Conservation (phyloP, 2,797 vertebrate species). For the Gouania willdenowi region DNA sequence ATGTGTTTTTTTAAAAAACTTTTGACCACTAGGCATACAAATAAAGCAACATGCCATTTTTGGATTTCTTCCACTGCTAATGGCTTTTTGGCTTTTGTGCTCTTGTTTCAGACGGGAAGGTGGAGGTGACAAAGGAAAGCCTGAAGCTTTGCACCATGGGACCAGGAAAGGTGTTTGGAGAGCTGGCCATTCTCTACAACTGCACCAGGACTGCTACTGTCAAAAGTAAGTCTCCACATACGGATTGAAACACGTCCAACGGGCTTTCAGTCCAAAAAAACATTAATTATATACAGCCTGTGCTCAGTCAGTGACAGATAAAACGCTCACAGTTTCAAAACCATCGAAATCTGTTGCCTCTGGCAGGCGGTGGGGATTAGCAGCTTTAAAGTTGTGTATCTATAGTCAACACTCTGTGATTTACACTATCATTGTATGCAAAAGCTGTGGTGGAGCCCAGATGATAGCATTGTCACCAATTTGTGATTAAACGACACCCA, state of each 20-base stretch:
- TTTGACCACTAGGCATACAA: too few species aligned
- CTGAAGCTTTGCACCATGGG: slow-evolving; percentile 96
- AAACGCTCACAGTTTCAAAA: not conserved
- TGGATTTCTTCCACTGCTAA: slow-evolving; percentile 18
- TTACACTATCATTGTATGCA: slow-evolving; percentile 5
- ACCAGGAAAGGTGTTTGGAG: slow-evolving; percentile 95
- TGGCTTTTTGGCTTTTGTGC: slow-evolving; percentile 15
- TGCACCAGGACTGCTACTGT: slow-evolving; percentile 96
- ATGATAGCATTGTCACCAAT: slow-evolving; percentile 14
- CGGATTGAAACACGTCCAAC: slow-evolving; percentile 23
- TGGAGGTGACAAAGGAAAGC: slow-evolving; percentile 95
- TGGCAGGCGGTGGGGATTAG: slow-evolving; percentile 18
- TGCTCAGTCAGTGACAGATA: slow-evolving; percentile 26
- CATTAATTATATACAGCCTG: slow-evolving; percentile 13
- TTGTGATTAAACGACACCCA: slow-evolving; percentile 21
- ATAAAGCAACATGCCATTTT: too few species aligned
- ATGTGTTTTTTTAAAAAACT: too few species aligned
- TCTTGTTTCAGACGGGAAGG: slow-evolving; percentile 85
- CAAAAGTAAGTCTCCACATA: slow-evolving; percentile 85
- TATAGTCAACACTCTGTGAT: not conserved
- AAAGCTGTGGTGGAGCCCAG: slow-evolving; percentile 9
- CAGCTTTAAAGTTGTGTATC: slow-evolving; percentile 8
- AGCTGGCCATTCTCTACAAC: slow-evolving; percentile 97
- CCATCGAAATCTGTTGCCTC: slow-evolving; percentile 8
- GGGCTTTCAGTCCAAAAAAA: slow-evolving; percentile 7